phyloP scores from a whole-genome alignment of 2,113 vertebrate genomes.

The Arothron firmamentum region DNA sequence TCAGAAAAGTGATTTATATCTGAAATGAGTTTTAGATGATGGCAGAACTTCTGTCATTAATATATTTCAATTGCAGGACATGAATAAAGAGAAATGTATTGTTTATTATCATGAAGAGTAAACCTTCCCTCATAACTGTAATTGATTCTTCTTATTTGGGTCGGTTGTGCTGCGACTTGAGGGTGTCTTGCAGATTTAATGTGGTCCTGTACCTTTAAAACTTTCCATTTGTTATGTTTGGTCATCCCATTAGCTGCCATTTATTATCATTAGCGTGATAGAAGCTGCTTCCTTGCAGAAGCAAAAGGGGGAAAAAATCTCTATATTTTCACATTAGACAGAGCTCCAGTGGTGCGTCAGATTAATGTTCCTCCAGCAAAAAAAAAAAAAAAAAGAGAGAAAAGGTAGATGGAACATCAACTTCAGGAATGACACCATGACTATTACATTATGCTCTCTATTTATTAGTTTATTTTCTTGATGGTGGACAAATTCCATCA shows the following conservation, averaged over 20 bases:
- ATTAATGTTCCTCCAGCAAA: conserved; percentile 67
- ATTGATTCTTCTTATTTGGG: conserved; percentile 57
- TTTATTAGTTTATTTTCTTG: conserved; percentile 54
- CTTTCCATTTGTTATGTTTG: conserved; percentile 99
- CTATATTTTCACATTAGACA: conserved; percentile 68
- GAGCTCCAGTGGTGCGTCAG: conserved; percentile 68
- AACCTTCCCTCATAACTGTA: conserved; percentile 37
- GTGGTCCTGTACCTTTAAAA: conserved; percentile 92
- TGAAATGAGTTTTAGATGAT: not conserved
- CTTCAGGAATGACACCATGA: conserved; percentile 45
- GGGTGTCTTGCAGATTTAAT: conserved; percentile 65
- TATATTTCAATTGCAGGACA: conserved; percentile 10
- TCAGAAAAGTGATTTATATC: conserved; percentile 2
- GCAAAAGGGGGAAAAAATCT: conserved; percentile 52
- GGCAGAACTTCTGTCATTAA: not conserved
- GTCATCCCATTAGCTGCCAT: conserved; percentile 99
- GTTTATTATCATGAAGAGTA: conserved; percentile 37
- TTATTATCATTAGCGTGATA: conserved; percentile 97
- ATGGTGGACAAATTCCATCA: conserved; percentile 38
- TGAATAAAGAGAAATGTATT: conserved; percentile 12
- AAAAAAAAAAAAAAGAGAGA: conserved; percentile 28
- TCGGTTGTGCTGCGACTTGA: conserved; percentile 52
- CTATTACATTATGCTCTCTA: conserved; percentile 57
- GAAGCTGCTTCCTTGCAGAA: conserved; percentile 88
- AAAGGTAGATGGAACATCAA: conserved; percentile 66